phyloP scores from a whole-genome alignment of 1,140 invertebrate genomes.

The Rhyzopertha dominica region DNA sequence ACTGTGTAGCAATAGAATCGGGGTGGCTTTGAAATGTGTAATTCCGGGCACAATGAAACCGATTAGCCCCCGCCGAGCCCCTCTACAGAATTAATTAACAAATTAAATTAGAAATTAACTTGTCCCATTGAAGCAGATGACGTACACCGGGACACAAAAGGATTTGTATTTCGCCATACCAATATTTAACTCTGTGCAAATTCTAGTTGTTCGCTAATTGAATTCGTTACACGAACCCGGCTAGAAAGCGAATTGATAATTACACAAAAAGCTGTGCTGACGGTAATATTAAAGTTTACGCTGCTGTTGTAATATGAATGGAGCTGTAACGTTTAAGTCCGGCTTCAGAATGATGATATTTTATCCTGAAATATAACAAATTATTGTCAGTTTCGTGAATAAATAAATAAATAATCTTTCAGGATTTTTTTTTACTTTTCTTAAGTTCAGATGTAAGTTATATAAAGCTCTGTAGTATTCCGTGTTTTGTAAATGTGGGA shows the following conservation, averaged over 20 bases:
- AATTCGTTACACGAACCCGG: too few species aligned
- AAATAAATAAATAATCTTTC: not conserved
- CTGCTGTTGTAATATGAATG: too few species aligned
- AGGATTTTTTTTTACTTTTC: constrained; percentile 1
- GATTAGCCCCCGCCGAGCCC: constrained; percentile 39
- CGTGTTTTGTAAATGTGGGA: too few species aligned
- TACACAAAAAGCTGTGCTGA: too few species aligned
- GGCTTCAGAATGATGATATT: too few species aligned
- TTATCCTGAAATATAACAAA: too few species aligned
- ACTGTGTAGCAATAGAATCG: constrained; percentile 16
- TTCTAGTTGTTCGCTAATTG: too few species aligned
- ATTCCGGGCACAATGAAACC: constrained; percentile 39
- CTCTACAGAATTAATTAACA: constrained; percentile 52
- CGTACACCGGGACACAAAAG: constrained; percentile 11
- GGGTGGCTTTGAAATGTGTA: constrained; percentile 36
- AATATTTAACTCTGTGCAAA: constrained; percentile 17
- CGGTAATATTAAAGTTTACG: too few species aligned
- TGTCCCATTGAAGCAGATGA: constrained; percentile 41
- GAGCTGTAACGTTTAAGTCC: too few species aligned
- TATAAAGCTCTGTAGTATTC: too few species aligned
- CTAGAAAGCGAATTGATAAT: too few species aligned
- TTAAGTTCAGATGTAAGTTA: too few species aligned
- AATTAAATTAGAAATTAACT: constrained; percentile 58
- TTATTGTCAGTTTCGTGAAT: not conserved
- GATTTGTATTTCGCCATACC: constrained; percentile 10